Percentiles rank a stretch among this genome's conserved stretches.
Evolutionary conservation across 2,888 invertebrate genomes (phyloP).

Genomic region (Drosophila demipolita): DNA sequence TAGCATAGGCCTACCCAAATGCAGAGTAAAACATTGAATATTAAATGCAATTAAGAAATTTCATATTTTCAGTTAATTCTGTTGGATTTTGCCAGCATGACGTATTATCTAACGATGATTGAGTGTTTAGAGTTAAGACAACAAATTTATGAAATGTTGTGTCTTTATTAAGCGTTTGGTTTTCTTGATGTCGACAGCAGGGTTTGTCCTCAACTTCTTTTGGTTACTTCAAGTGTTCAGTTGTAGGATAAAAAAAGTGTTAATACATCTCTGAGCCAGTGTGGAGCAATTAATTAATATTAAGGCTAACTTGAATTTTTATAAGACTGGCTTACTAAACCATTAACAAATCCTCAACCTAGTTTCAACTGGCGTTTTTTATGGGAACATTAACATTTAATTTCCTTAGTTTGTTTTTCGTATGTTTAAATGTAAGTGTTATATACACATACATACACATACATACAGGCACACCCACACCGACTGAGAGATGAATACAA

Average conservation of each 20-base stretch:
- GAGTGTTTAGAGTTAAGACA: neutral
- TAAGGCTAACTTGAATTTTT: neutral
- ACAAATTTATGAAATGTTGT: neutral
- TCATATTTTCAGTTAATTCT: neutral
- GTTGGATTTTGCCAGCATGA: neutral
- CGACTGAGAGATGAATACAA: slow-evolving; percentile 26
- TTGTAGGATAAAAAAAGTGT: neutral
- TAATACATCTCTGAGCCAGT: neutral
- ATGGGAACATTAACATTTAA: slow-evolving; percentile 25
- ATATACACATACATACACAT: slow-evolving; percentile 20
- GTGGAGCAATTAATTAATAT: neutral
- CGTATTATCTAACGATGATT: too few relatives aligned
- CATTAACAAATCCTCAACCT: neutral
- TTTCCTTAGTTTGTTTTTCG: slow-evolving; percentile 1
- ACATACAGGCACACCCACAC: slow-evolving; percentile 1
- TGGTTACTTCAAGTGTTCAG: neutral
- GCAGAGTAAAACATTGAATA: neutral
- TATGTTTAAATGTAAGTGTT: slow-evolving; percentile 46
- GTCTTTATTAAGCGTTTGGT: neutral
- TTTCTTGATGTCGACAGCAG: neutral
- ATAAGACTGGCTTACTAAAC: neutral
- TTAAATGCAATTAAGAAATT: neutral
- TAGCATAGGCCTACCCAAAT: neutral
- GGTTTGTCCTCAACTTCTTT: neutral
- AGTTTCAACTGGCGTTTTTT: slow-evolving; percentile 10